A percentile compares a stretch with the other conserved stretches of the same genome.
phyloP scores from a whole-genome alignment of 2,797 vertebrate species.

The Moxostoma hubbsi region DNA sequence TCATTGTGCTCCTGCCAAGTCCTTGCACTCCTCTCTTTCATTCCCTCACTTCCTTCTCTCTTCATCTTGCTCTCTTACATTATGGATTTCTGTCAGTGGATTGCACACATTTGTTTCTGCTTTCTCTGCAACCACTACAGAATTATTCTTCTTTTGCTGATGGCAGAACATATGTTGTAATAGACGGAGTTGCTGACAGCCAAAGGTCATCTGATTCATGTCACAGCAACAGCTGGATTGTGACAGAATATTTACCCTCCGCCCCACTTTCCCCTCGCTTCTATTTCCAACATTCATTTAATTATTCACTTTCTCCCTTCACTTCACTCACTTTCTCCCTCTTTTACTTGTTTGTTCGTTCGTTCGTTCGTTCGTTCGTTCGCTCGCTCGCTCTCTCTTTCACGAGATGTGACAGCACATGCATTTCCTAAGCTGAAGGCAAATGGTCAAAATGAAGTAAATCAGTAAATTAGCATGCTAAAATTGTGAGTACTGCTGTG shows the following conservation, averaged over 20 bases:
- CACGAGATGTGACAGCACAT: conserved; percentile 17
- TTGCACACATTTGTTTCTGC: background rate
- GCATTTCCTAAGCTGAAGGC: background rate
- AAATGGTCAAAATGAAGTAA: conserved; percentile 8
- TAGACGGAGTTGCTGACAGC: conserved; percentile 53
- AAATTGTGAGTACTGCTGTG: background rate
- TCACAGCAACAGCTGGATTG: conserved; percentile 47
- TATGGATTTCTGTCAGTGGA: conserved; percentile 40
- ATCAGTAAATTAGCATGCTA: background rate
- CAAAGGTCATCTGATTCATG: conserved; percentile 47
- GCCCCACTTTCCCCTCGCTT: conserved; percentile 9
- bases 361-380: background rate
- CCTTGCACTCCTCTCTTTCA: conserved; percentile 23
- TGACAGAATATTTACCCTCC: conserved; percentile 43
- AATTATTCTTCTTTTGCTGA: conserved; percentile 29
- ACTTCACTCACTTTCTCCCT: background rate
- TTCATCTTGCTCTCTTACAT: conserved; percentile 40
- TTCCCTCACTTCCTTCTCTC: conserved; percentile 30
- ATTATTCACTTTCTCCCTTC: conserved; percentile 9
- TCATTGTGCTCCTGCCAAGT: conserved; percentile 44
- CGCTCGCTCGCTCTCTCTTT: conserved; percentile 2
- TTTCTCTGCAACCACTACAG: conserved; percentile 7
- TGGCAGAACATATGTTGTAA: conserved; percentile 57
- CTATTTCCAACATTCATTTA: background rate
- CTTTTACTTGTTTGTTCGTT: background rate